A percentile compares a stretch with the other conserved stretches of the same genome.
Conservation (phyloP, 2,113 vertebrate species). For the Bujurquina vittata region DNA sequence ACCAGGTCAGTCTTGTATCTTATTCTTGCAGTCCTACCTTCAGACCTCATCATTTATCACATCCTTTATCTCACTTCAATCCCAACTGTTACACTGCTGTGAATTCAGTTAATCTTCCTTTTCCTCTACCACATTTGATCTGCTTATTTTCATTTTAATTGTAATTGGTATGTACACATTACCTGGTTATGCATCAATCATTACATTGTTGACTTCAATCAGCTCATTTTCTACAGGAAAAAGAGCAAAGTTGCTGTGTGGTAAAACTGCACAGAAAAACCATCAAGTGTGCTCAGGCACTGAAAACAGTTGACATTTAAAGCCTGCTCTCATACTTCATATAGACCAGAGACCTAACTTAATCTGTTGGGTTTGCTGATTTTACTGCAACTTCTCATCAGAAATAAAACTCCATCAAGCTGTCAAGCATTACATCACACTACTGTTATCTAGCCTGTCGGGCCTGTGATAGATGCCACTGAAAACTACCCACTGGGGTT, state of each 20-base stretch:
- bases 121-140: background rate
- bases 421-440: constrained; percentile 1
- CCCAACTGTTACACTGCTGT: background rate
- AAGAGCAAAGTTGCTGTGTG: background rate
- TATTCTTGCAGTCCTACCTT: background rate
- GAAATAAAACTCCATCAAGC: constrained; percentile 8
- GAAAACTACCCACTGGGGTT: constrained; percentile 16
- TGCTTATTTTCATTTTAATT: constrained; percentile 3
- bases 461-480: constrained; percentile 14
- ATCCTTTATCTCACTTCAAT: background rate
- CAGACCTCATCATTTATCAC: background rate
- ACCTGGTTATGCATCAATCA: constrained; percentile 15
- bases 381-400: background rate
- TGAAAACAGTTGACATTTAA: constrained; percentile 15
- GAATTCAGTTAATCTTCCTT: background rate
- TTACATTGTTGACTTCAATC: constrained; percentile 16
- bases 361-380: background rate
- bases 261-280: background rate
- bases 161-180: background rate
- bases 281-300: background rate
- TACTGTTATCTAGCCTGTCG: constrained; percentile 31
- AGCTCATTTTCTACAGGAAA: constrained; percentile 16
- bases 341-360: constrained; percentile 1
- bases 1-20: constrained; percentile 86
- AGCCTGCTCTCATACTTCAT: background rate